Conservation (phyloP, 2,113 vertebrate genomes). For the Echinops telfairi region DNA sequence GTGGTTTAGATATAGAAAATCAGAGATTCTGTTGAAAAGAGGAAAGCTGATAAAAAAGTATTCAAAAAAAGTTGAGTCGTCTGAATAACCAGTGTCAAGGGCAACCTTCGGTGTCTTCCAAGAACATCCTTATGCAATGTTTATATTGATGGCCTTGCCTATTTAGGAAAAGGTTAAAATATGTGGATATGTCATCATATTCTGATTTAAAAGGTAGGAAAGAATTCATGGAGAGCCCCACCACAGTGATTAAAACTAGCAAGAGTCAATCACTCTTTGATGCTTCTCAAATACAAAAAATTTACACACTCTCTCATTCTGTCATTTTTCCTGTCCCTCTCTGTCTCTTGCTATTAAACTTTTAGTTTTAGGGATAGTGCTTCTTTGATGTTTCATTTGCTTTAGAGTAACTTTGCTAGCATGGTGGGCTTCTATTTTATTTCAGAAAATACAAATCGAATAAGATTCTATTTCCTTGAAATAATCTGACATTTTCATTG, state of each 20-base stretch:
- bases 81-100: slow-evolving; percentile 9
- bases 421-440: slow-evolving; percentile 37
- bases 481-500: slow-evolving; percentile 64
- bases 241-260: slow-evolving; percentile 27
- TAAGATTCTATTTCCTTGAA: slow-evolving; percentile 61
- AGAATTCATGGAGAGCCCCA: background rate
- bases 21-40: background rate
- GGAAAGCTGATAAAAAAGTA: background rate
- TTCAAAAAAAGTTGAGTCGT: background rate
- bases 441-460: background rate
- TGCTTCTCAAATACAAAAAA: background rate
- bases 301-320: background rate
- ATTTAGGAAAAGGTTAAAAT: slow-evolving; percentile 40
- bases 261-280: background rate
- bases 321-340: background rate
- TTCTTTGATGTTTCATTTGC: slow-evolving; percentile 26
- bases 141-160: background rate
- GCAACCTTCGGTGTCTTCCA: background rate
- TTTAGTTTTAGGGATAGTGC: slow-evolving; percentile 36
- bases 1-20: slow-evolving; percentile 39
- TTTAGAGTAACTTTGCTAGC: slow-evolving; percentile 14
- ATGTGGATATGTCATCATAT: slow-evolving; percentile 7
- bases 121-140: background rate
- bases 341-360: background rate
- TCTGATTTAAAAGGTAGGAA: slow-evolving; percentile 47